phyloP scores from a whole-genome alignment of 1,140 invertebrate genomes.

The Mycetomoellerius zeteki region DNA sequence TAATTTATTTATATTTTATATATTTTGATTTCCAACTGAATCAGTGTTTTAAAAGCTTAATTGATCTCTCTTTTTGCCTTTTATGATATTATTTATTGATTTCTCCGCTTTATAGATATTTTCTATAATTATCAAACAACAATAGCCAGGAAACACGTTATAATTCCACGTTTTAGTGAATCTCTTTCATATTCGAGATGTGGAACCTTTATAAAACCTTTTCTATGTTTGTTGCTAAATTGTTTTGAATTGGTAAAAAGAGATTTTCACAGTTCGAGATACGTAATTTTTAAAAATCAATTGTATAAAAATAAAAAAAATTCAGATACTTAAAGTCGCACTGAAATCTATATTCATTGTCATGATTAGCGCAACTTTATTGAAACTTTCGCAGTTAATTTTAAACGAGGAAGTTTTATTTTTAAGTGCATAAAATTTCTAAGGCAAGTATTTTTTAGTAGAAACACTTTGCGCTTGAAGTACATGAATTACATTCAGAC shows the following conservation, averaged over 20 bases:
- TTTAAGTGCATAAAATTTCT: background rate
- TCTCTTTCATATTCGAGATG: background rate
- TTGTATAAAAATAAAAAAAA: background rate
- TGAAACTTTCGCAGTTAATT: background rate
- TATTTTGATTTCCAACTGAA: background rate
- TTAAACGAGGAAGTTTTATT: background rate
- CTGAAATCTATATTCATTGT: slow-evolving; percentile 2
- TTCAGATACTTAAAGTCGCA: background rate
- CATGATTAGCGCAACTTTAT: background rate
- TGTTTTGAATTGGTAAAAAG: background rate
- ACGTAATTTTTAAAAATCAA: background rate
- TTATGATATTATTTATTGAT: background rate
- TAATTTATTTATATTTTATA: background rate
- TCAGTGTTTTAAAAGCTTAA: background rate
- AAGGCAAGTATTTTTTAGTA: background rate
- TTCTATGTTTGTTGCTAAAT: background rate
- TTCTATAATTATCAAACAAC: background rate
- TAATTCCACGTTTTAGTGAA: background rate
- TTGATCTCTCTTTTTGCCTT: background rate
- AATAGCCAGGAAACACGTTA: background rate
- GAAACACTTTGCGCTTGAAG: background rate
- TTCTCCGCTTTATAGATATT: background rate
- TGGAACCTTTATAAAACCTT: background rate
- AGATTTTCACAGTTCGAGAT: background rate
- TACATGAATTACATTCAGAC: background rate